Base-by-base conservation (phyloP, 2,113 vertebrate species). In the Mionectes macconnelli region DNA sequence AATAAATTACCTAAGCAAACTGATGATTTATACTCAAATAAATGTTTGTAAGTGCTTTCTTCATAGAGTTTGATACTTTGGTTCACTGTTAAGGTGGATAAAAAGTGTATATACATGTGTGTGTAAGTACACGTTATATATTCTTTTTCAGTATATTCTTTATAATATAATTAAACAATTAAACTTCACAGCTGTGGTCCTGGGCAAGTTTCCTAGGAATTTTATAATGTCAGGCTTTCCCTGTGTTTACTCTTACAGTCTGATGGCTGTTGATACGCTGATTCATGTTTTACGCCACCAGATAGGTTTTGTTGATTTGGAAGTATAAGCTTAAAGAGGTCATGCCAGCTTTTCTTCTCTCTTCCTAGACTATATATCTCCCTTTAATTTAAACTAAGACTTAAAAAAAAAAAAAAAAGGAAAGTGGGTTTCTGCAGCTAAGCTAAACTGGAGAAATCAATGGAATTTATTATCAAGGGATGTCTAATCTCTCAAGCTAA, bases 381-480 rank as follows among this genome's bases (percentile, higher is more conserved):
- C 92, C 98, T 99, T 98, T 97, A 98, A 98, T 99, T 98, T 98
- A 60, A 83, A 62, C 24, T 55, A n/a, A 40, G 21, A 30, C 28
- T 68, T 45, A 21, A 12, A 50, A 33, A 23, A 44, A 27, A 96
- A 97, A 83, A 92, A 97, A 96, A 27, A 96, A 97, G 80, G 88
- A 97, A 97, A 94, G 96, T 95, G 63, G 91, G 96, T 96, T 98
- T 98, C 96, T 98, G 89, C 94, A 97, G 94, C 96, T 97, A 97
- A 98, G 90, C 95, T 96, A 91, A 92, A 75, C 52, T 68, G 47
- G 94, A 92, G 45, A 96, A 98, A 99, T 99, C 98, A 89, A 98
- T 98, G 86, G 96, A 98, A 98, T 98, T 99, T 99, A 98, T 99
- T 98, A 98, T 98, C 96, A 97, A 89, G 96, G 82, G 91, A 97